Evolutionary conservation across 2,797 vertebrate genomes (phyloP).

Genomic region (Pyrocephalus nanus): DNA sequence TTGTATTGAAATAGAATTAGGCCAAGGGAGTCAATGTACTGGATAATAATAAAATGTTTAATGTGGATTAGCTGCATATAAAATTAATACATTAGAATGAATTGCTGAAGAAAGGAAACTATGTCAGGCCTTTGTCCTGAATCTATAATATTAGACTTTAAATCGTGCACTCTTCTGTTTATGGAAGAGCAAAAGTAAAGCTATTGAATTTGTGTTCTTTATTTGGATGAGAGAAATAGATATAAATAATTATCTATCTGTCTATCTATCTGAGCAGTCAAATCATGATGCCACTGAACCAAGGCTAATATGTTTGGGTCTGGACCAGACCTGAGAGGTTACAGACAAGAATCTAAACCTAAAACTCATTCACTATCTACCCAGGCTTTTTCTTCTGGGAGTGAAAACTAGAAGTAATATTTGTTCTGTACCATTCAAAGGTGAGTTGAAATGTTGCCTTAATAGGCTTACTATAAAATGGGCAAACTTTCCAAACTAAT

Average conservation of each 20-base stretch:
- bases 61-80: slow-evolving; percentile 39
- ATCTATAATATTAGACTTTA: neutral
- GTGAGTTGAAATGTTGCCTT: neutral
- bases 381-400: neutral
- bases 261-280: neutral
- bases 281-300: neutral
- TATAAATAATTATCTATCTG: neutral
- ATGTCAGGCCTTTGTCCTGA: slow-evolving; percentile 15
- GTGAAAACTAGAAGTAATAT: neutral
- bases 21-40: slow-evolving; percentile 22
- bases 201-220: neutral
- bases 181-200: slow-evolving; percentile 1
- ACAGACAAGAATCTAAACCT: neutral
- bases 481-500: neutral
- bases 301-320: neutral
- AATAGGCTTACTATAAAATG: neutral
- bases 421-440: neutral
- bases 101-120: slow-evolving; percentile 40
- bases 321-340: neutral
- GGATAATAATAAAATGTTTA: slow-evolving; percentile 59
- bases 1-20: slow-evolving; percentile 50
- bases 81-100: slow-evolving; percentile 55
- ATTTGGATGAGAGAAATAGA: neutral
- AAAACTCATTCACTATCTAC: neutral
- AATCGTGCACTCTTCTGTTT: neutral